These are phyloP conservation scores for Drosophila lacicola DNA, from an alignment of 2,888 invertebrate genomes.

Conservation along the genomic window DNA sequence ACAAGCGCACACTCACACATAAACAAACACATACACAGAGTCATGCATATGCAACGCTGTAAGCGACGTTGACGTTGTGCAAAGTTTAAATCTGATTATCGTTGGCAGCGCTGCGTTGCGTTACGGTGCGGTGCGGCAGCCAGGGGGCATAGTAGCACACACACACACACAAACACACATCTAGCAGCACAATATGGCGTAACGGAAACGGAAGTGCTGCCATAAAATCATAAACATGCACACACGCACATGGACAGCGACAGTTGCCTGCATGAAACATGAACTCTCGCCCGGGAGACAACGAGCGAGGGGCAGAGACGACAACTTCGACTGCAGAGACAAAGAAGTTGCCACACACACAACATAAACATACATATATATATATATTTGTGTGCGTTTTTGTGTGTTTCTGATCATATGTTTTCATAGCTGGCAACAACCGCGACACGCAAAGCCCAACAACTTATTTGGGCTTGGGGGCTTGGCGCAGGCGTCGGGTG, in stretches of 20 bases:
- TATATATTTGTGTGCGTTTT: background rate
- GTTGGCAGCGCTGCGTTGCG: constrained; percentile 46
- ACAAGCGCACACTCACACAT: constrained; percentile 21
- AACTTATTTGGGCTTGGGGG: constrained; percentile 44
- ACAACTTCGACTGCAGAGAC: constrained; percentile 51
- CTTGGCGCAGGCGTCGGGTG: background rate
- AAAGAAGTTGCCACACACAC: constrained; percentile 51
- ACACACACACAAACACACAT: constrained; percentile 21
- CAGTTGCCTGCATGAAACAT: constrained; percentile 73
- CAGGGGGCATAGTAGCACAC: constrained; percentile 20
- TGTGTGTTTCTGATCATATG: constrained; percentile 33
- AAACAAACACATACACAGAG: constrained; percentile 15
- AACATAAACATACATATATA: background rate
- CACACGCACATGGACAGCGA: constrained; percentile 57
- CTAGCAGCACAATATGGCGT: constrained; percentile 61
- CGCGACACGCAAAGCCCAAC: constrained; percentile 62
- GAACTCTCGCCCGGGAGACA: constrained; percentile 63
- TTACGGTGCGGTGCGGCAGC: background rate
- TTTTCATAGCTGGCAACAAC: constrained; percentile 51
- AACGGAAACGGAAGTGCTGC: constrained; percentile 80
- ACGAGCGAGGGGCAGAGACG: constrained; percentile 9
- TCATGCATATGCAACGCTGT: constrained; percentile 60
- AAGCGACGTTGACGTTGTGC: constrained; percentile 77
- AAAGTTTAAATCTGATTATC: constrained; percentile 81
- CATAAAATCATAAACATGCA: constrained; percentile 81